Evolutionary conservation across 2,888 invertebrate genomes (phyloP).

Genomic region (Eupeodes latifasciatus): DNA sequence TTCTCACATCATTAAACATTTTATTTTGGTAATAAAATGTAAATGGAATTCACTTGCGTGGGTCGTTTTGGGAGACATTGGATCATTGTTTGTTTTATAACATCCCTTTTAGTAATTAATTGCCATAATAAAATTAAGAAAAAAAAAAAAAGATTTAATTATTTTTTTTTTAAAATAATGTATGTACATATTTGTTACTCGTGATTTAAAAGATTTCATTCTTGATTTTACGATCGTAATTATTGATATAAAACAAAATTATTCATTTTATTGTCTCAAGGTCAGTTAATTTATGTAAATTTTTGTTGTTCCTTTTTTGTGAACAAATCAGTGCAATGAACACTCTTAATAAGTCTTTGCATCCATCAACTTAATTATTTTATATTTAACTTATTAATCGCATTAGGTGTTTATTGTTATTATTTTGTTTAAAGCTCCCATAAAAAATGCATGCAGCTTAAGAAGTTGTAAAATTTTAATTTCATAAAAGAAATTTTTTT

Average conservation of each 20-base stretch:
- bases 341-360: slow-evolving; percentile 36
- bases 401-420: slow-evolving; percentile 6
- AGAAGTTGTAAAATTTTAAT: slow-evolving; percentile 21
- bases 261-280: slow-evolving; percentile 15
- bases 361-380: neutral
- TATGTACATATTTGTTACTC: neutral
- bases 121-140: neutral
- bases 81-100: neutral
- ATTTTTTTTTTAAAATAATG: neutral
- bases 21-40: too few relatives aligned
- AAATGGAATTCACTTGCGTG: too few relatives aligned
- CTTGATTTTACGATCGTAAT: slow-evolving; percentile 1
- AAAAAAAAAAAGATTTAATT: neutral
- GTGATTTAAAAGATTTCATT: neutral
- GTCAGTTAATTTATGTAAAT: slow-evolving; percentile 32
- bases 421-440: neutral
- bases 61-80: too few relatives aligned
- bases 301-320: neutral
- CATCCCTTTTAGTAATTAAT: neutral
- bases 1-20: too few relatives aligned
- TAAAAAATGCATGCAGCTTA: neutral
- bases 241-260: neutral
- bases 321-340: slow-evolving; percentile 41
- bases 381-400: neutral
- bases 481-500: neutral